Evolutionary conservation across 2,113 vertebrate genomes (phyloP).

Genomic region (Mixornis gularis): DNA sequence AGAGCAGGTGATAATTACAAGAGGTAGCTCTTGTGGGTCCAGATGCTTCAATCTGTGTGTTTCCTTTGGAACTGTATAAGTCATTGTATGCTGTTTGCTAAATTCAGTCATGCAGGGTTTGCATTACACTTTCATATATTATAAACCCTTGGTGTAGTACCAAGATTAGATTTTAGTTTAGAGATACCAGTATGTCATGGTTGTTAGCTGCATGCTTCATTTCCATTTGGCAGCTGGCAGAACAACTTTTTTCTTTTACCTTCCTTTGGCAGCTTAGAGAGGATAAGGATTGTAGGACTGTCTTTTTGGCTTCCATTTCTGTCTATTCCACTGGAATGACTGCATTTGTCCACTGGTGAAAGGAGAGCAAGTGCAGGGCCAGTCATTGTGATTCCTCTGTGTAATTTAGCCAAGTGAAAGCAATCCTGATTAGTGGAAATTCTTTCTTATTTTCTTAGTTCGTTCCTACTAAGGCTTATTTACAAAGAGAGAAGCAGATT

Average conservation of each 20-base stretch:
- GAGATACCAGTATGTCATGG: background rate
- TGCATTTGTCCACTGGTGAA: background rate
- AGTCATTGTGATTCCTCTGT: background rate
- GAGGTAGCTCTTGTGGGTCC: background rate
- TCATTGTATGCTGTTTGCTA: accelerated
- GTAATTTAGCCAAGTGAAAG: background rate
- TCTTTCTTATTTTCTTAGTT: constrained; percentile 14
- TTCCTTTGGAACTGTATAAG: background rate
- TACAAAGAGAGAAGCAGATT: constrained; percentile 6
- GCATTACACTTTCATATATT: background rate
- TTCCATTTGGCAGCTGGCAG: background rate
- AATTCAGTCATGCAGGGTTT: background rate
- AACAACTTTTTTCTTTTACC: background rate
- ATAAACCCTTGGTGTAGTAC: background rate
- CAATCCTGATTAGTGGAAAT: background rate
- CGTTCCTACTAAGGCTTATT: background rate
- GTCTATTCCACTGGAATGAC: background rate
- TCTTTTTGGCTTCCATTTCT: background rate
- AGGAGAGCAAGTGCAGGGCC: background rate
- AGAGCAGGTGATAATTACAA: background rate
- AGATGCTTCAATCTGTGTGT: background rate
- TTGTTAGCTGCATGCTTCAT: background rate
- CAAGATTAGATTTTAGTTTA: background rate
- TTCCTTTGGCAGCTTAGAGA: background rate
- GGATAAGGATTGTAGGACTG: background rate